Evolutionary conservation across 2,113 vertebrate genomes (phyloP).

Genomic region (Nesoenas mayeri): DNA sequence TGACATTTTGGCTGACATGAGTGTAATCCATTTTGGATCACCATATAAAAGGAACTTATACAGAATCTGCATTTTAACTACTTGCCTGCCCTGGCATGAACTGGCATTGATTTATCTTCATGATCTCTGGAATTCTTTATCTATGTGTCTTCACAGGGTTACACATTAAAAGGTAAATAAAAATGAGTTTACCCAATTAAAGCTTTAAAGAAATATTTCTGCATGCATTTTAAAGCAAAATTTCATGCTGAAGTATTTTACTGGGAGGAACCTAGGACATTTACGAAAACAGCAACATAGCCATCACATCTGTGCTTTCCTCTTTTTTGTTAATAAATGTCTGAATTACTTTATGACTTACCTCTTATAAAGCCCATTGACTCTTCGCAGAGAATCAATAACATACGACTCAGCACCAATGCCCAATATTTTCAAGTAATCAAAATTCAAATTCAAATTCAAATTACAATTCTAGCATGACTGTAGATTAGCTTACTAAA

Average conservation of each 20-base stretch:
- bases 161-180: conserved; percentile 23
- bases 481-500: background rate
- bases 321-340: background rate
- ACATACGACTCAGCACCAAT: background rate
- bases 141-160: background rate
- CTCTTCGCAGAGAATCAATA: background rate
- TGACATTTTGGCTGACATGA: conserved; percentile 45
- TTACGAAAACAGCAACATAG: background rate
- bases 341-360: conserved; percentile 17
- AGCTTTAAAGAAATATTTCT: background rate
- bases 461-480: background rate
- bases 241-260: background rate
- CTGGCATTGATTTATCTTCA: conserved; percentile 2
- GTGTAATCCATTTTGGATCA: conserved; percentile 33
- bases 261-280: background rate
- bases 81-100: conserved; percentile 20
- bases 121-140: conserved; percentile 19
- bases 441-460: no score
- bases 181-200: background rate
- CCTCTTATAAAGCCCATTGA: background rate
- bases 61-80: conserved; percentile 25
- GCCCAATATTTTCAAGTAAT: background rate
- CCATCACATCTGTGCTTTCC: background rate
- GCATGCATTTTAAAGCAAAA: background rate
- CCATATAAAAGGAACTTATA: background rate